These are phyloP conservation scores for Xestia ashworthii DNA, from an alignment of 2,888 invertebrate species.

Conservation along the genomic window DNA sequence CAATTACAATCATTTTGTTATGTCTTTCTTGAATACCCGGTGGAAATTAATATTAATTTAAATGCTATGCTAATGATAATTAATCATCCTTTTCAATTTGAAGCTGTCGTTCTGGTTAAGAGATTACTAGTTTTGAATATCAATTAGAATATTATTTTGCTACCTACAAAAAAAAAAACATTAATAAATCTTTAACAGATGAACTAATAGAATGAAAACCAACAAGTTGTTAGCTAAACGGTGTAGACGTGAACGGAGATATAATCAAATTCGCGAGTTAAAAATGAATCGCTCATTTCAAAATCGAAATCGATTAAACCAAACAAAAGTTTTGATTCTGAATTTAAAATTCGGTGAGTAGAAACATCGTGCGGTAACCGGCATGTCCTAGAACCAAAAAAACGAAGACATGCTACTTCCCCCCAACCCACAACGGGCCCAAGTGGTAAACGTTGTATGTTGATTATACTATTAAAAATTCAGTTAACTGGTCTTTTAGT, in stretches of 20 bases:
- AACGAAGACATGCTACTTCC: not conserved
- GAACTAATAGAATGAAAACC: slow-evolving; percentile 3
- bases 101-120: not conserved
- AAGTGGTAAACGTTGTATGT: not conserved
- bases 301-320: slow-evolving; percentile 11
- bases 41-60: slow-evolving; percentile 1
- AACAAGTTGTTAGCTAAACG: not conserved
- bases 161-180: not conserved
- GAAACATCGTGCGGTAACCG: not conserved
- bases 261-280: not conserved
- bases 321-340: not conserved
- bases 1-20: too few species aligned
- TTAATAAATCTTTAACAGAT: not conserved
- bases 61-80: not conserved
- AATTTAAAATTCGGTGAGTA: not conserved
- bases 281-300: slow-evolving; percentile 12
- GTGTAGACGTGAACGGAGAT: not conserved
- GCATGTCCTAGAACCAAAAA: not conserved
- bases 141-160: slow-evolving; percentile 16
- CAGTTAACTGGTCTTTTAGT: not conserved
- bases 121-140: not conserved
- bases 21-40: not conserved
- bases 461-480: not conserved
- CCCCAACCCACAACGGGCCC: too few species aligned
- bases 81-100: not conserved